phyloP scores from a whole-genome alignment of 2,797 vertebrate genomes.

The Mycteria americana region DNA sequence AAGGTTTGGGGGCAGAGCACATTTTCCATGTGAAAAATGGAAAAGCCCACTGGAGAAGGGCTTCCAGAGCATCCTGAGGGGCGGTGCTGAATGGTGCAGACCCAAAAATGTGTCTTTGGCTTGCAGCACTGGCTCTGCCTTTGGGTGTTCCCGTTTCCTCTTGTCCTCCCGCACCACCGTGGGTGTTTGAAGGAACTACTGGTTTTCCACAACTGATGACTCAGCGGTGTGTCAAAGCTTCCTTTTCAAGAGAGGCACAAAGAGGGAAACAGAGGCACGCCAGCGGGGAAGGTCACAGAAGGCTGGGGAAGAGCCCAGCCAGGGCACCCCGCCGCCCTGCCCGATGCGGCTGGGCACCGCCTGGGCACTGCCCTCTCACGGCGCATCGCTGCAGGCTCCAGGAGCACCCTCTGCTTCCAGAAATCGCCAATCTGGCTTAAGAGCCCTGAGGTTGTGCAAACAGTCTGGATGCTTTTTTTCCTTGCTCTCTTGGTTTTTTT shows the following conservation, averaged over 20 bases:
- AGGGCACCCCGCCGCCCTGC: not conserved
- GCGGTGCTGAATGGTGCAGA: not conserved
- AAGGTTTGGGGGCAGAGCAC: not conserved
- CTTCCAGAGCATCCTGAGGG: not conserved
- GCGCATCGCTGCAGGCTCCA: not conserved
- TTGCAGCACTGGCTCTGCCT: not conserved
- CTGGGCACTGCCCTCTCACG: rapidly evolving
- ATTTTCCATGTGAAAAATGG: not conserved
- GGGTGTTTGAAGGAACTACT: not conserved
- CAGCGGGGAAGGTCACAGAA: not conserved
- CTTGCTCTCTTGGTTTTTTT: not conserved
- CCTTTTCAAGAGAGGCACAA: not conserved
- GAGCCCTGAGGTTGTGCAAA: not conserved
- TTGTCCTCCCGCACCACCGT: rapidly evolving
- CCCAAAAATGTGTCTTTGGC: rapidly evolving
- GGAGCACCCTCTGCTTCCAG: not conserved
- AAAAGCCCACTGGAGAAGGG: not conserved
- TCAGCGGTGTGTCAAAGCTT: not conserved
- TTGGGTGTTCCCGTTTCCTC: not conserved
- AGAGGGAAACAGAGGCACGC: not conserved
- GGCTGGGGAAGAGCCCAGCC: not conserved
- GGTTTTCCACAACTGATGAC: not conserved
- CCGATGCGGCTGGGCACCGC: rapidly evolving
- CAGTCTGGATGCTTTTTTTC: not conserved
- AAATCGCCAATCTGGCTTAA: not conserved